A percentile compares a stretch with the other conserved stretches of the same genome.
Conservation (phyloP, 2,888 invertebrate species). For the Julus scanicus region DNA sequence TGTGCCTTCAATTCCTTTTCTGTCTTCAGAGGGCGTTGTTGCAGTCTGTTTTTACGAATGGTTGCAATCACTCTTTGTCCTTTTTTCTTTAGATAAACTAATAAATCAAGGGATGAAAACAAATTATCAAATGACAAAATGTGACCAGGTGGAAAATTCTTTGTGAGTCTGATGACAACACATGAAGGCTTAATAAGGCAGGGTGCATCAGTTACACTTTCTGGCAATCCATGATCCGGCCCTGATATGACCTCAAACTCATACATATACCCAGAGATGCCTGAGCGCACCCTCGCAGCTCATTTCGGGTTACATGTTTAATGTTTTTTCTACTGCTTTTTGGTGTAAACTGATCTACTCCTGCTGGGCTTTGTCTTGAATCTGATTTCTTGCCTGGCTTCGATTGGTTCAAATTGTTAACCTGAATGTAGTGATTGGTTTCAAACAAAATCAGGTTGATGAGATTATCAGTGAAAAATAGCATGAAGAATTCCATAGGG, state of each 20-base stretch:
- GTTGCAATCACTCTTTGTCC: background rate
- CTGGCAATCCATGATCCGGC: slow-evolving; percentile 43
- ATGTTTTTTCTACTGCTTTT: too few relatives aligned
- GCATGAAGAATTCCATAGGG: too few relatives aligned
- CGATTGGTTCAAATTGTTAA: too few relatives aligned
- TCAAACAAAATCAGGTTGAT: too few relatives aligned
- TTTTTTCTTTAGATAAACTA: background rate
- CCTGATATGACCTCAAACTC: slow-evolving; percentile 39
- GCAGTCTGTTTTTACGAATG: slow-evolving; percentile 34
- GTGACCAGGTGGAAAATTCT: slow-evolving; percentile 50
- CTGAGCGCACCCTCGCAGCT: slow-evolving; percentile 58
- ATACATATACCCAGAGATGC: slow-evolving; percentile 59
- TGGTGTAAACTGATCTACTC: too few relatives aligned
- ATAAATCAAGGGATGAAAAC: slow-evolving; percentile 13
- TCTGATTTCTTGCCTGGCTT: too few relatives aligned
- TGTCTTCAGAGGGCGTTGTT: slow-evolving; percentile 52
- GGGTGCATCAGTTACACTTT: slow-evolving; percentile 49
- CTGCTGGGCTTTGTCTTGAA: too few relatives aligned
- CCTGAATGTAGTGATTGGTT: too few relatives aligned
- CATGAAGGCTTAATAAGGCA: slow-evolving; percentile 46
- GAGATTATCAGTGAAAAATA: too few relatives aligned
- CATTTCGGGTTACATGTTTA: background rate
- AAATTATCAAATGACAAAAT: slow-evolving; percentile 48
- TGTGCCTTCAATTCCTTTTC: slow-evolving; percentile 55
- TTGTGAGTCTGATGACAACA: slow-evolving; percentile 41